A percentile compares a stretch with the other conserved stretches of the same genome.
Evolutionary conservation across 1,140 invertebrate species (phyloP).

Genomic region (Tetragnatha versicolor): DNA sequence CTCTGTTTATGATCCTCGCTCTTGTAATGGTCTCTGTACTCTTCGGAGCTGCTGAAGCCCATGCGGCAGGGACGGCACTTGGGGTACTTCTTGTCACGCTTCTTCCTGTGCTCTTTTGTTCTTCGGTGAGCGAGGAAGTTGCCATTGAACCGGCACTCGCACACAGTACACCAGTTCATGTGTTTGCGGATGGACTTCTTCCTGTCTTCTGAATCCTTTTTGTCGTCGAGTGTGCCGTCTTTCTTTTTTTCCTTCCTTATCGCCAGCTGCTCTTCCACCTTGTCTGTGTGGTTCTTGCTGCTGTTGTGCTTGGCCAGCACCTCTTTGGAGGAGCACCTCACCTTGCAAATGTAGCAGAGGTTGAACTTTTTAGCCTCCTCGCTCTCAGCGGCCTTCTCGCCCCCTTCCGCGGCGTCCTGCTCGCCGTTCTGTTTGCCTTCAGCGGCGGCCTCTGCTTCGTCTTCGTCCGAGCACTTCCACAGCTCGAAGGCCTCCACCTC

Average conservation of each 20-base stretch:
- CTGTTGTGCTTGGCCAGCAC: conserved; percentile 20
- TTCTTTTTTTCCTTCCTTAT: conserved; percentile 45
- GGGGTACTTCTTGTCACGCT: conserved; percentile 51
- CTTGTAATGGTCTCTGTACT: conserved; percentile 52
- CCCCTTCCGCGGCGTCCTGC: conserved; percentile 8
- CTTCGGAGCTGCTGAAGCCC: conserved; percentile 51
- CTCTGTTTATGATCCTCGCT: conserved; percentile 50
- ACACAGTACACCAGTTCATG: conserved; percentile 50
- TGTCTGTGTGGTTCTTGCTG: conserved; percentile 31
- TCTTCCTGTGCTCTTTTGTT: conserved; percentile 52
- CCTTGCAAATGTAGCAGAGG: conserved; percentile 41
- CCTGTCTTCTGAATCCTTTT: conserved; percentile 22
- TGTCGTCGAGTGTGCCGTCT: conserved; percentile 49
- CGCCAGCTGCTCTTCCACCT: conserved; percentile 34
- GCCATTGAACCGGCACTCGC: conserved; percentile 46
- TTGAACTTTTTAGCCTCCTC: neutral
- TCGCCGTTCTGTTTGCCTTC: conserved; percentile 43
- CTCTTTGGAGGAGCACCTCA: conserved; percentile 30
- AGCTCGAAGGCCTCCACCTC: conserved; percentile 36
- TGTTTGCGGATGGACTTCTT: conserved; percentile 37
- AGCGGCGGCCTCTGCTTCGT: conserved; percentile 13
- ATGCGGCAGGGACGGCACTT: conserved; percentile 48
- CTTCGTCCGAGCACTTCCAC: conserved; percentile 50
- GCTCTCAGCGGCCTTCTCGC: conserved; percentile 5
- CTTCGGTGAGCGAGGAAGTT: conserved; percentile 50